A percentile compares a stretch with the other conserved stretches of the same genome.
Conservation (phyloP, 2,888 invertebrate species). For the Dioctria rufipes region DNA sequence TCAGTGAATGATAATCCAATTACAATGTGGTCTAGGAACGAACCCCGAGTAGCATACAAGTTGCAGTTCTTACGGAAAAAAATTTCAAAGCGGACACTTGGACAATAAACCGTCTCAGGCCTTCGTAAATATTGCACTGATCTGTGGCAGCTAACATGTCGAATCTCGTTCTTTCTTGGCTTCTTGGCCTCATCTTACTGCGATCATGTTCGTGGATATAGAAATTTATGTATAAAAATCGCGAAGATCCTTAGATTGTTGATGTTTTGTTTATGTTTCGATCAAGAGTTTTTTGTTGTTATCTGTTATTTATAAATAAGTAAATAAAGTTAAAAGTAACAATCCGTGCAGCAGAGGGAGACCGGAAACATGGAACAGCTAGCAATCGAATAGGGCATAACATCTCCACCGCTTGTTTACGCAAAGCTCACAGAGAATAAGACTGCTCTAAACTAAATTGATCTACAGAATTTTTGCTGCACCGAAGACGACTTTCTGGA, state of each 20-base stretch:
- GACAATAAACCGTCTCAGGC: slow-evolving; percentile 24
- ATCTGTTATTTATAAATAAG: slow-evolving; percentile 47
- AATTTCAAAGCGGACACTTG: slow-evolving; percentile 10
- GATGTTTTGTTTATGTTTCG: slow-evolving; percentile 38
- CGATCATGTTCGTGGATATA: slow-evolving; percentile 32
- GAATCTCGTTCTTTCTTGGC: slow-evolving; percentile 25
- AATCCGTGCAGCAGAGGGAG: neutral
- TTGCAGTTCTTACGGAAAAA: slow-evolving; percentile 6
- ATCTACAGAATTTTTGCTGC: slow-evolving; percentile 10
- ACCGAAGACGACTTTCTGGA: slow-evolving; percentile 24
- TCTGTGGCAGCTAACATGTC: slow-evolving; percentile 25
- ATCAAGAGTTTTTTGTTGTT: slow-evolving; percentile 26
- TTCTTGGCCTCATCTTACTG: slow-evolving; percentile 15
- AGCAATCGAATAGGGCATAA: neutral
- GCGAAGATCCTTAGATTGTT: slow-evolving; percentile 45
- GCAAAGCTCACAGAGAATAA: slow-evolving; percentile 21
- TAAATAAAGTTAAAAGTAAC: slow-evolving; percentile 28
- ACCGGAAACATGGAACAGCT: slow-evolving; percentile 3
- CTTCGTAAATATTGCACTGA: slow-evolving; percentile 27
- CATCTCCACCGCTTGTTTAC: slow-evolving; percentile 12
- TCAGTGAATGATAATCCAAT: no score
- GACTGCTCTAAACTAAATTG: slow-evolving; percentile 24
- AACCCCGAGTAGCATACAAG: neutral
- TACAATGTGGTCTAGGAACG: no score
- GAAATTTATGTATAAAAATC: slow-evolving; percentile 48